Percentiles rank a stretch among this genome's conserved stretches.
These are phyloP conservation scores for Heteractis magnifica DNA, from an alignment of 92 coral and sea anemone genomes.

Conservation along the genomic window DNA sequence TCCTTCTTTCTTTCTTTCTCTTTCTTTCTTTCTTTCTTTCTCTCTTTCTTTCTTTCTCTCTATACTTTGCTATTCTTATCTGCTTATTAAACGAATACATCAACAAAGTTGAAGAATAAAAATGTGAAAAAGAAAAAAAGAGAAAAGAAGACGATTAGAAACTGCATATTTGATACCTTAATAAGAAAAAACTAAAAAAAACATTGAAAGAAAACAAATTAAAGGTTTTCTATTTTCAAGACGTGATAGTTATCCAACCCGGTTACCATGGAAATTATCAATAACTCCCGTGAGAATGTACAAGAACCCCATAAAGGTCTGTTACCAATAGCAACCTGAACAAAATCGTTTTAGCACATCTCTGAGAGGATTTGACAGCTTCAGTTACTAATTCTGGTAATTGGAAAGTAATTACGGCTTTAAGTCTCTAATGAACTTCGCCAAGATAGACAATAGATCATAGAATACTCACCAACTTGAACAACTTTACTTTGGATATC, in stretches of 20 bases:
- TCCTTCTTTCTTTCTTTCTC: background rate
- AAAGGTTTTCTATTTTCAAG: background rate
- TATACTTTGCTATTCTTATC: background rate
- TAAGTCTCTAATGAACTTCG: background rate
- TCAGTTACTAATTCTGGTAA: background rate
- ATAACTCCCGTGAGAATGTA: background rate
- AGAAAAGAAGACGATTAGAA: too few species aligned
- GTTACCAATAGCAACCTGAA: background rate
- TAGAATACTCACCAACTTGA: background rate
- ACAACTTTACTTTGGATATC: background rate
- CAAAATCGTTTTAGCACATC: background rate
- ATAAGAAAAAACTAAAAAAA: too few species aligned
- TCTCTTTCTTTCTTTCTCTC: background rate
- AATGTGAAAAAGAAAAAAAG: too few species aligned
- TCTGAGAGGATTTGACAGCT: background rate
- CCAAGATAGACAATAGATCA: background rate
- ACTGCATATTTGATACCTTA: too few species aligned
- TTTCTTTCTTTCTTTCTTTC: background rate
- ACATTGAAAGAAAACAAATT: background rate
- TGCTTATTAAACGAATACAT: background rate
- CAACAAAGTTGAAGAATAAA: too few species aligned
- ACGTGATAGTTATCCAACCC: background rate
- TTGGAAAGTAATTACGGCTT: background rate
- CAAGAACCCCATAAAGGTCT: conserved; percentile 9
- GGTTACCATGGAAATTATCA: background rate